Conservation (phyloP, 2,888 invertebrate genomes). For the Leucophora obtusa region DNA sequence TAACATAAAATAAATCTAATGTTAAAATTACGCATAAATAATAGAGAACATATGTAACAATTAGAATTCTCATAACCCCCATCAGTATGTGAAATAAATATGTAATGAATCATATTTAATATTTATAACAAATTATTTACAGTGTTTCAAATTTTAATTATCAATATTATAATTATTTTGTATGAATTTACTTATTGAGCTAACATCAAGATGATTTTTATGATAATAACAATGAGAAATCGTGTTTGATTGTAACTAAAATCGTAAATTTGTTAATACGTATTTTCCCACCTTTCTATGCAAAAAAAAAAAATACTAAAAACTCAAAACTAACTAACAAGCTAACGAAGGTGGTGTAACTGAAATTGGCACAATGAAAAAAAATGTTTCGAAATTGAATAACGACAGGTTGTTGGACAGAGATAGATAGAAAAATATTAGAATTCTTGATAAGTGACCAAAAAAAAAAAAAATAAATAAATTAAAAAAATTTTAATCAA, state of each 20-base stretch:
- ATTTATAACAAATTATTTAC: neutral
- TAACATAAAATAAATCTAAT: too few species aligned
- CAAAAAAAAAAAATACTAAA: conserved; percentile 32
- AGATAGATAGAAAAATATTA: conserved; percentile 37
- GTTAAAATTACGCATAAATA: too few species aligned
- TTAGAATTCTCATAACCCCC: neutral
- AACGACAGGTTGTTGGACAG: conserved; percentile 5
- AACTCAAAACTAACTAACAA: neutral
- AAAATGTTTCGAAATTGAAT: neutral
- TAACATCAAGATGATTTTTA: conserved; percentile 6
- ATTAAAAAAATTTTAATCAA: conserved; percentile 19
- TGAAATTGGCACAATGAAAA: conserved; percentile 43
- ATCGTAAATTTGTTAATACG: conserved; percentile 33
- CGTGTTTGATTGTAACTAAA: conserved; percentile 42
- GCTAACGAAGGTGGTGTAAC: conserved; percentile 21
- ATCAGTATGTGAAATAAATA: neutral
- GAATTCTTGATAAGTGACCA: conserved; percentile 41
- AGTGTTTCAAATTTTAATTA: neutral
- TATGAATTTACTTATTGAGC: neutral
- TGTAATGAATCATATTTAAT: neutral
- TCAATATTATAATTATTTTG: neutral
- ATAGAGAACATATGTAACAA: too few species aligned
- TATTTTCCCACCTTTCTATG: conserved; percentile 68
- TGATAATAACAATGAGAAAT: conserved; percentile 34
- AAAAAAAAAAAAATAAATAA: conserved; percentile 39